Evolutionary conservation across 2,888 invertebrate species (phyloP).

Genomic region (Parnassius glacialis): DNA sequence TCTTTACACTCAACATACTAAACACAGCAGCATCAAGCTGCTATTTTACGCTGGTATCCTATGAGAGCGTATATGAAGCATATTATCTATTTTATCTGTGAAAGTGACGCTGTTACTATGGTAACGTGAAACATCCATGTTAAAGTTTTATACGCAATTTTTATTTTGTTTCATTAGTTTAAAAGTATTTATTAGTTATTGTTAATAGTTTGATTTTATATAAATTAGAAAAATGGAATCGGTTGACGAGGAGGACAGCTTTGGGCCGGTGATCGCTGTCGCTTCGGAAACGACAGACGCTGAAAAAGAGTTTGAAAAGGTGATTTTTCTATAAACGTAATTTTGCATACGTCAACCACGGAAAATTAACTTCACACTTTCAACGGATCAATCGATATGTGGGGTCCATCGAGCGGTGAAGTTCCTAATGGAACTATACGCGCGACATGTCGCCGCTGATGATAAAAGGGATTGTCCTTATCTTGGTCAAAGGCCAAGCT

Average conservation of each 20-base stretch:
- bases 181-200: conserved; percentile 27
- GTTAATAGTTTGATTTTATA: conserved; percentile 27
- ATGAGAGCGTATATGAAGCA: too few relatives aligned
- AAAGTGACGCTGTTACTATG: conserved; percentile 32
- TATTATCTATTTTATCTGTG: background rate
- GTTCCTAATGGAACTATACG: too few relatives aligned
- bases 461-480: too few relatives aligned
- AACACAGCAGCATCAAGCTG: too few relatives aligned
- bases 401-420: too few relatives aligned
- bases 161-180: conserved; percentile 37
- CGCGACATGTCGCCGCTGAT: too few relatives aligned
- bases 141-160: conserved; percentile 19
- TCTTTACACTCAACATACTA: too few relatives aligned
- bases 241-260: conserved; percentile 57
- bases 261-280: conserved; percentile 51
- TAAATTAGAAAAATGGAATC: conserved; percentile 35
- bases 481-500: too few relatives aligned
- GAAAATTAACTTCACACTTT: too few relatives aligned
- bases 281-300: conserved; percentile 71
- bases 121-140: conserved; percentile 31
- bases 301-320: conserved; percentile 66
- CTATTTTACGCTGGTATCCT: too few relatives aligned
- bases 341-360: too few relatives aligned
- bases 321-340: conserved; percentile 31
- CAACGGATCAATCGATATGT: too few relatives aligned